These are phyloP conservation scores for Aegithalos caudatus DNA, from an alignment of 2,113 vertebrate genomes.

Conservation along the genomic window DNA sequence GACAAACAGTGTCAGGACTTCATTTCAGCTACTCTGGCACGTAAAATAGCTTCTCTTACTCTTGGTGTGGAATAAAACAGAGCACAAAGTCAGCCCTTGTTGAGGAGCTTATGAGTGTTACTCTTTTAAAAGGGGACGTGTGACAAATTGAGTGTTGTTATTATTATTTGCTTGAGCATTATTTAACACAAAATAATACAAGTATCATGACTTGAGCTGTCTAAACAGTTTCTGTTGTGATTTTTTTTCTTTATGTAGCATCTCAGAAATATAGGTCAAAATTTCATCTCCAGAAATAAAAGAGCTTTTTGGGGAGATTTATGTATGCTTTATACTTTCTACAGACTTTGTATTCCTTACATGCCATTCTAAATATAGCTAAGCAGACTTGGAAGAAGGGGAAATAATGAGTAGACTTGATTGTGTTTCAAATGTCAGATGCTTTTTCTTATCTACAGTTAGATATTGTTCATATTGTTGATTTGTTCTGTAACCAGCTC, in stretches of 20 bases:
- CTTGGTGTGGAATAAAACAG: background rate
- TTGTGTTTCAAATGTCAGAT: background rate
- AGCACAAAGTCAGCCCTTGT: background rate
- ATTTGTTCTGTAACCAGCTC: background rate
- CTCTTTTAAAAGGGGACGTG: background rate
- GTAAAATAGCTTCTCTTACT: rapidly evolving
- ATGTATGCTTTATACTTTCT: background rate
- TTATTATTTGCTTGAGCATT: background rate
- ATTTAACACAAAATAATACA: background rate
- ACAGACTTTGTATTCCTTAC: background rate
- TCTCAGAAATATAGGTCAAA: background rate
- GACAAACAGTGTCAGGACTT: background rate
- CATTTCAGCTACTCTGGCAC: background rate
- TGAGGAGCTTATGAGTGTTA: background rate
- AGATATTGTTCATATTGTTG: background rate
- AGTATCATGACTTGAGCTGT: rapidly evolving
- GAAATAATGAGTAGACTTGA: background rate
- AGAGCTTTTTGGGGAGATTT: background rate
- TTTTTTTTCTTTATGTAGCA: background rate
- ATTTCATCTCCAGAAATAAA: background rate
- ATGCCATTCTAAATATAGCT: background rate
- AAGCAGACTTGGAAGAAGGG: background rate
- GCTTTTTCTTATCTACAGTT: background rate
- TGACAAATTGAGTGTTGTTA: background rate
- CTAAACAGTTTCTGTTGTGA: background rate